Evolutionary conservation across 2,113 vertebrate genomes (phyloP), one percentile per base, ranked within the genome.

Genomic region (Ariopsis seemanni): DNA sequence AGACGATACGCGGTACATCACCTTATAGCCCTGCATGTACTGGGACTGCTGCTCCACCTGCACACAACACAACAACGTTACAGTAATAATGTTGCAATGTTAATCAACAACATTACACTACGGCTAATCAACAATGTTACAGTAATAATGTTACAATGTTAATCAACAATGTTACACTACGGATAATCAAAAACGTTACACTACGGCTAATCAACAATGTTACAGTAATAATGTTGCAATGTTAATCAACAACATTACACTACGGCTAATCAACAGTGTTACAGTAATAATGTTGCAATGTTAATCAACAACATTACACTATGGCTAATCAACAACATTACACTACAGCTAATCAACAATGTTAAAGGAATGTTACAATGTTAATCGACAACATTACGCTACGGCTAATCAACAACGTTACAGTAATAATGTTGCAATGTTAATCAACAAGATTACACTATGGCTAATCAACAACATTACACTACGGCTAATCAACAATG

Each of bases 21-120:
- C 96, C 93, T 98, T 98, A 91, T 97, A 99, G 62, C 98, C 98
- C 93, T 99, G 98, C 89, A 99, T 96, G 91, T 99, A 99, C 88
- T 98, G 98, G 3, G 97, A 99, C 92, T 98, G 97, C 91, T 99
- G 97, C 93, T 99, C 97, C 92, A 99, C 98, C 98, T 99, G 89
- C 83, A 84, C 87, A 87, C 87, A 83, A 50, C 27, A 42, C 30
- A 63, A 25, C 18, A 63, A 34, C 7, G 27, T 34, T 69, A 69
- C 27, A 27, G 5, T 1, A 15, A 30, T 27, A 30, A 1, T 1
- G 11, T 69, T 30, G 30, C 27, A 30, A 14, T 0, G 14, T 14
- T 30, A 69, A 30, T 69, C 11, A 30, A 15, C 12, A 69, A 15
- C 1, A 12, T 30, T 69, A 69, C 65, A 69, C 11, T 5, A 30